Conservation (phyloP, 2,888 invertebrate species). For the Chrysolina oricalcia region DNA sequence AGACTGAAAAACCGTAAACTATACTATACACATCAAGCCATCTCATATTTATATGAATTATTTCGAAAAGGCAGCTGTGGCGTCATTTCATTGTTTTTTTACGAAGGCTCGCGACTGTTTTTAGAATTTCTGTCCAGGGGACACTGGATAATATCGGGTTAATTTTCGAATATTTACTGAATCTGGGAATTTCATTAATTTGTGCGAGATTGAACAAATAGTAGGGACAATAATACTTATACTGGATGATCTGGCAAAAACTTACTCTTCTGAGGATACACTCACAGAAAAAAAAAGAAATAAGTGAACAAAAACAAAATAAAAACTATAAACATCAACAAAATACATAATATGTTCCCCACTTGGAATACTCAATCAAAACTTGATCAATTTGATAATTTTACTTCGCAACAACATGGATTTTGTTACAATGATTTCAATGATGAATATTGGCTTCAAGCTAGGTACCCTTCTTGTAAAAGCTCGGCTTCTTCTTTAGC, state of each 20-base stretch:
- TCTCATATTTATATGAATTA: constrained; percentile 58
- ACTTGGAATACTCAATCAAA: no score
- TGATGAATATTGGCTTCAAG: no score
- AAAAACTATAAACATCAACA: no score
- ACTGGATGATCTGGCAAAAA: neutral
- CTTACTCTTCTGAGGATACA: neutral
- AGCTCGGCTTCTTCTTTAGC: no score
- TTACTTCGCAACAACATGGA: no score
- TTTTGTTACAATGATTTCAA: no score
- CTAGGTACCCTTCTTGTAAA: no score
- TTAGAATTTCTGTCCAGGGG: constrained; percentile 59
- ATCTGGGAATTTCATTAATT: constrained; percentile 31
- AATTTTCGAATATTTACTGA: constrained; percentile 41
- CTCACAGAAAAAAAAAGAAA: no score
- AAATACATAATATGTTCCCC: no score
- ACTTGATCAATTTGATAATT: no score
- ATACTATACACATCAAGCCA: constrained; percentile 52
- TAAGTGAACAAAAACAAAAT: no score
- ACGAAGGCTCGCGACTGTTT: constrained; percentile 59
- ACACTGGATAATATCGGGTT: constrained; percentile 33
- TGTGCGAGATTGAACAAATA: constrained; percentile 4
- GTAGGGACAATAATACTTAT: neutral
- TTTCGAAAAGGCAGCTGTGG: constrained; percentile 59
- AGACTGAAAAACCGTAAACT: constrained; percentile 54
- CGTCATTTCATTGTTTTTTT: constrained; percentile 58